phyloP scores from a whole-genome alignment of 1,140 invertebrate genomes.

The Pogonognathellus flavescens region DNA sequence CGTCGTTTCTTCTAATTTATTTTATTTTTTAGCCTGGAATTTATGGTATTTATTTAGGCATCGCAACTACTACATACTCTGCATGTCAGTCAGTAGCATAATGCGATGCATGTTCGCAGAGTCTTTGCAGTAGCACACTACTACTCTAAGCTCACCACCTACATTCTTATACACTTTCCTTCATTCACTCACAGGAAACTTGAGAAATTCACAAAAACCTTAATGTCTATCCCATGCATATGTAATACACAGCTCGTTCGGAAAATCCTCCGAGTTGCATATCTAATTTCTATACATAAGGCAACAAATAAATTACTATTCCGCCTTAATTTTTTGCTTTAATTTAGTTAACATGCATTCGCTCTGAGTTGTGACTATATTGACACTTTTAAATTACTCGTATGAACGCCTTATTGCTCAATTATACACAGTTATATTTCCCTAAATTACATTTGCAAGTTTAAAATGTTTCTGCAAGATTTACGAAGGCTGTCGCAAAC shows the following conservation, averaged over 20 bases:
- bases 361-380: constrained; percentile 33
- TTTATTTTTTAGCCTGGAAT: constrained; percentile 29
- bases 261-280: no score
- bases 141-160: constrained; percentile 5
- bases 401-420: constrained; percentile 6
- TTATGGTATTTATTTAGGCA: constrained; percentile 45
- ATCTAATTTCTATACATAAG: no score
- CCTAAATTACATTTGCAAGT: not conserved
- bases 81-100: no score
- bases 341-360: constrained; percentile 8
- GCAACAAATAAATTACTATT: constrained; percentile 6
- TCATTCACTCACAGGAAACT: constrained; percentile 18
- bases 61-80: not conserved
- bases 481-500: not conserved
- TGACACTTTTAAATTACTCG: constrained; percentile 28
- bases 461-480: not conserved
- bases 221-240: no score
- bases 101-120: no score
- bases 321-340: not conserved
- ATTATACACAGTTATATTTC: constrained; percentile 30
- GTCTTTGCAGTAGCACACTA: not conserved
- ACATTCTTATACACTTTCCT: constrained; percentile 28
- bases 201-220: constrained; percentile 12
- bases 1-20: constrained; percentile 45
- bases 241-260: no score